Evolutionary conservation across 2,113 vertebrate species (phyloP), one percentile per base, ranked within the genome.

Genomic region (Zingel zingel): DNA sequence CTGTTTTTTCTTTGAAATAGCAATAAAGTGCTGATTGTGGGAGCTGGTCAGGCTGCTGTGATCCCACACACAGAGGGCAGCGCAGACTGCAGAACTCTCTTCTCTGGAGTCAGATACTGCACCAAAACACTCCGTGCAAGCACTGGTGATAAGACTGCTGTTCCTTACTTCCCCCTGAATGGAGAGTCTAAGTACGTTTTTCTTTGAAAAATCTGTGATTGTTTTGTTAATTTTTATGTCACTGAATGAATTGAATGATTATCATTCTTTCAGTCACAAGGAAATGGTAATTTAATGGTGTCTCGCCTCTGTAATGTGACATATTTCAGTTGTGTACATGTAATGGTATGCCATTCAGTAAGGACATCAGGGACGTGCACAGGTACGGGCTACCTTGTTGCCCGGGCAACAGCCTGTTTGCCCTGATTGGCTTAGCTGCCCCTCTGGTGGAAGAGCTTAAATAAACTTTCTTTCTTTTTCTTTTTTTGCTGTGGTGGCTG

Each of bases 81-180:
- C 4, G 3, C 21, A 53, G 87, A 64, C n/a, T 99, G 98, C 91
- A 89, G 78, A 10, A 86, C 90, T 77, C 91, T 97, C 64, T 91
- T 98, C 62, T 53, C 93, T 45, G 97, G 97, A 68, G 76, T 98
- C 58, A 91, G 89, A 58, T 95, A 94, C 81, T 99, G 98, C 85
- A 95, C 82, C 30, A 93, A 72, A 0, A 78, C 82, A 7, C 73
- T 87, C 13, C 94, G 92, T 47, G 86, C 88, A 27, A 91, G 93
- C 0, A 79, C 93, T 59, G 91, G 87, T 57, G 88, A 71, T 33
- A 90, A 74, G 53, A 93, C 92, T 2, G 77, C 84, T 18, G 89
- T 90, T 79, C 95, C 97, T 14, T 97, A 96, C 89, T 96, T 94
- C 86, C 96, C 96, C 1, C 92, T 97, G 83, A 95, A 92, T 0